Evolutionary conservation across 2,797 vertebrate species (phyloP).

Genomic region (Capromys pilorides): DNA sequence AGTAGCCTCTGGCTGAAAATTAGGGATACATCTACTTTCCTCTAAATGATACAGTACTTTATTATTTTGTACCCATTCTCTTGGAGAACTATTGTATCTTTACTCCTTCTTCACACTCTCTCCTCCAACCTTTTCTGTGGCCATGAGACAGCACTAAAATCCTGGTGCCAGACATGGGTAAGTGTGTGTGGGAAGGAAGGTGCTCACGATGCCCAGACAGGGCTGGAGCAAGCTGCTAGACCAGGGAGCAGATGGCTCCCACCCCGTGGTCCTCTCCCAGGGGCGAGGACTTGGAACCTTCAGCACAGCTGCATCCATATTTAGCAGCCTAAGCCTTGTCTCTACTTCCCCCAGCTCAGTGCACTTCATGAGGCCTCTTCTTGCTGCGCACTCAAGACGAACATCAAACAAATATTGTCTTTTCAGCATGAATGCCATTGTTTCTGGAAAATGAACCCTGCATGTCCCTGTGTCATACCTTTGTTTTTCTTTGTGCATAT

Average conservation of each 20-base stretch:
- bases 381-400: not conserved
- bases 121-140: not conserved
- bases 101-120: not conserved
- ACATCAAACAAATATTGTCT: not conserved
- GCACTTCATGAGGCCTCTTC: not conserved
- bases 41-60: not conserved
- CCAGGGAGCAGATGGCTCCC: not conserved
- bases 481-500: not conserved
- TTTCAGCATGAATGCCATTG: no score
- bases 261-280: not conserved
- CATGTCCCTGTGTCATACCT: rapidly evolving
- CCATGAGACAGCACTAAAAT: constrained; percentile 30
- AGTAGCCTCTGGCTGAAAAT: not conserved
- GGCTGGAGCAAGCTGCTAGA: not conserved
- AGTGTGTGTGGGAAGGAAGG: not conserved
- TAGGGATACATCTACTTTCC: not conserved
- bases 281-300: not conserved
- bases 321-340: not conserved
- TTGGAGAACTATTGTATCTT: not conserved
- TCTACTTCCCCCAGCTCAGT: not conserved
- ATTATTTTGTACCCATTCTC: not conserved
- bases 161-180: not conserved
- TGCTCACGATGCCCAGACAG: not conserved
- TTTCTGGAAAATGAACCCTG: not conserved
- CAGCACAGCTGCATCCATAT: not conserved